phyloP scores from a whole-genome alignment of 1,140 invertebrate species.

The Idris sp. region DNA sequence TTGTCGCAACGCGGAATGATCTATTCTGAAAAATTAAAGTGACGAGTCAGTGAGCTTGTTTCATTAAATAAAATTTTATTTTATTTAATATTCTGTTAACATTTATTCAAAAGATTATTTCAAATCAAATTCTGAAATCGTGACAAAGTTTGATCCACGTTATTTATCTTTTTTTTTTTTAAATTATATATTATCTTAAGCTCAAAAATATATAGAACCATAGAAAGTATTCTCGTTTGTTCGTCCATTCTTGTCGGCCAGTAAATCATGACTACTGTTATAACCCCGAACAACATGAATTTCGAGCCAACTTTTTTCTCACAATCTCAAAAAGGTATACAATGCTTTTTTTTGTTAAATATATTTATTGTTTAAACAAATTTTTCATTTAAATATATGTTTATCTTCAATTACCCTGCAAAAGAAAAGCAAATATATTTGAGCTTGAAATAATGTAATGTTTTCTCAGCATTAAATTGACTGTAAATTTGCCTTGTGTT shows the following conservation, averaged over 20 bases:
- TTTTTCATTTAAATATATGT: too few relatives aligned
- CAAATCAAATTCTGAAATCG: conserved; percentile 36
- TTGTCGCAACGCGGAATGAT: conserved; percentile 38
- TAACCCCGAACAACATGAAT: too few relatives aligned
- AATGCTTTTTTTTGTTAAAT: too few relatives aligned
- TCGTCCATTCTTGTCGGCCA: conserved; percentile 28
- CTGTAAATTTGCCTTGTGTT: conserved; percentile 18
- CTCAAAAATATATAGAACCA: conserved; percentile 35
- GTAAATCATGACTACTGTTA: conserved; percentile 31
- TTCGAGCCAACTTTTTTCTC: too few relatives aligned
- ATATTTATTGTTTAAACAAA: too few relatives aligned
- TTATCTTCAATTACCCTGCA: too few relatives aligned
- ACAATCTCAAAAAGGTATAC: too few relatives aligned
- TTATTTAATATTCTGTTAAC: background rate
- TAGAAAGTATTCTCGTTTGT: conserved; percentile 49
- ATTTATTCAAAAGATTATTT: too few relatives aligned
- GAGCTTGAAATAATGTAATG: conserved; percentile 10
- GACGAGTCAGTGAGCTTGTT: conserved; percentile 35
- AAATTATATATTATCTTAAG: conserved; percentile 54
- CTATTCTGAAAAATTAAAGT: conserved; percentile 46
- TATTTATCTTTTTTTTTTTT: conserved; percentile 39
- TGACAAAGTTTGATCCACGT: conserved; percentile 39
- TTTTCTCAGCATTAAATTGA: too few relatives aligned
- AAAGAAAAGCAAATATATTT: too few relatives aligned
- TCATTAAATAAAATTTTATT: conserved; percentile 28